Base-by-base conservation (phyloP, 1,140 invertebrate genomes). In the Oryctes rhinoceros region DNA sequence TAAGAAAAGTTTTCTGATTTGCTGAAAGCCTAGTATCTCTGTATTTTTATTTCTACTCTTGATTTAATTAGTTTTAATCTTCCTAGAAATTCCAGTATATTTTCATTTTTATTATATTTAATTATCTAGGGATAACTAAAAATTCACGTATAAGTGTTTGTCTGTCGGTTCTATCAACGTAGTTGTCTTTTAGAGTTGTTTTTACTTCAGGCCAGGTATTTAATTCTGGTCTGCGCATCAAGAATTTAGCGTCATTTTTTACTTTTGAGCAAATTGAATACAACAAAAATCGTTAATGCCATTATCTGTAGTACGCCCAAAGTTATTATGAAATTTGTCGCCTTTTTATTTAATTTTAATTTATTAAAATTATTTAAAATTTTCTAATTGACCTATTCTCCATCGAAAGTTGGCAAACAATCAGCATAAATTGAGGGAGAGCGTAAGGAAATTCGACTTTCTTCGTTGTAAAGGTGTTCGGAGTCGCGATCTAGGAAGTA, bases 181-280 rank as follows among this genome's bases (percentile, higher is more conserved):
- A 79, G 18, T 79, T 18, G 0, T 47, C 53, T 44, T 20, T 67
- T 24, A 74, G 48, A 0, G 37, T 65, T 9, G 3, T 9, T 74
- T 79, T 79, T 15, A 79, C 11, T 71, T 24, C 6, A 1, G 20
- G 18, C 78, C 78, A 79, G 4, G 7, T 65, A 20, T 3, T 65
- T 30, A 78, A 10, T 30, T 79, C 62, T 18, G 78, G 39, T 74
- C 78, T 71, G 13, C 62, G 47, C 30, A 59, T 62, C 4, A 79
- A 3, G n/a, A 79, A 71, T 4, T 74, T 65, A 10, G 3, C 78
- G n/a, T 79, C 24, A 71, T 18, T 18, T 20, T 6, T 47, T 39
- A 79, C 47, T 79, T 79, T 79, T 5, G 48, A 62, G 44, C 62
- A 79, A 11, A 79, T 79, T 3, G 35, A 11, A 24, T 44, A 18